Base-by-base conservation (phyloP, 2,888 invertebrate species). In the Trachelus troglodyta region DNA sequence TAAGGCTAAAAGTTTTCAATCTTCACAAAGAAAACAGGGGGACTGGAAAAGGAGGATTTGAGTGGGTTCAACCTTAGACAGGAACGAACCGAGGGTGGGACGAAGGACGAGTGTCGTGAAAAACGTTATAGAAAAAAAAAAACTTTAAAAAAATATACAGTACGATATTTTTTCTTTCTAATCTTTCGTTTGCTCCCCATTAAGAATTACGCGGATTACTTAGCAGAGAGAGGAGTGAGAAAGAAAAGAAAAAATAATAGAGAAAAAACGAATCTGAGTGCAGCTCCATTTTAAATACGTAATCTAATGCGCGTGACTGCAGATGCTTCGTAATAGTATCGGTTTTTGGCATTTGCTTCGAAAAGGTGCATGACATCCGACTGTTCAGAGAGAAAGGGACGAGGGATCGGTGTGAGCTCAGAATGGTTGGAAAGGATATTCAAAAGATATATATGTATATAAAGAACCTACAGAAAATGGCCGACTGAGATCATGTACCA, bases 1-100 rank as follows among this genome's bases (percentile, higher is more conserved):
- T 89, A 88, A 86, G 82, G 84, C 85, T 88, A 87, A 83, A 82
- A 85, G n/a, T 40, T 85, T 85, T 82, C 83, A 84, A 82, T 85
- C 85, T 88, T 87, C 85, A 86, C 84, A 87, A 83, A 85, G 79
- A 82, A 78, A 78, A 23, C 31, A 4, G 35, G 35, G 12, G 75
- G 56, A 33, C 31, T 69, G 34, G 73, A 71, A 71, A 31, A 34
- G 40, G 15, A 2, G 23, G 9, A 23, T 15, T 12, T 40, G 40
- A 15, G 23, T 56, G 40, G 40, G 15, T 23, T 6, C 37, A 1
- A 15, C 2, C 40, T 1, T 23, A 23, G 23, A 15, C 23, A 56
- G 23, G 23, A 23, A 56, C 0, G 40, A 15, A 56, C 23, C 23
- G 23, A 23, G 9, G 23, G 23, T 56, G 40, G 40, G 23, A 6